Conservation (phyloP, 2,113 vertebrate species). For the Desmodus rotundus region DNA sequence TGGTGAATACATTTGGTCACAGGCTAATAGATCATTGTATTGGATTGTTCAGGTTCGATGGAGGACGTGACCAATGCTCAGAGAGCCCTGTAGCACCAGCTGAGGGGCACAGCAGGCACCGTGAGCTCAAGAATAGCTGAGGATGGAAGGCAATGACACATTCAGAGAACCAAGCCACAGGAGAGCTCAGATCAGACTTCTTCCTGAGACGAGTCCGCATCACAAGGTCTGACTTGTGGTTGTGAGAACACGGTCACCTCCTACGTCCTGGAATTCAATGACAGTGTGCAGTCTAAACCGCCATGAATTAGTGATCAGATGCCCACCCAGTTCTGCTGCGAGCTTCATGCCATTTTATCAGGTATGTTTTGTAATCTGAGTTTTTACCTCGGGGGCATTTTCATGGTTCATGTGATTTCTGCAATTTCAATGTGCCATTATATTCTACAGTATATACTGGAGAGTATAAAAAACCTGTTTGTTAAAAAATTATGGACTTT, state of each 20-base stretch:
- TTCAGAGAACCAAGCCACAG: fast-evolving
- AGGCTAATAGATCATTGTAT: no score
- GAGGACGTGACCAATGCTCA: fast-evolving
- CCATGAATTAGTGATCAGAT: neutral
- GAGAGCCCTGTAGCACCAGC: neutral
- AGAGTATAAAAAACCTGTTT: neutral
- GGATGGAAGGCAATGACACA: neutral
- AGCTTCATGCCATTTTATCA: neutral
- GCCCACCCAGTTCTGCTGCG: neutral
- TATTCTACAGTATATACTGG: neutral
- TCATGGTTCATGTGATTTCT: neutral
- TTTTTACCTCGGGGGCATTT: neutral
- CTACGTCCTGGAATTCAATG: neutral
- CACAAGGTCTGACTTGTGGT: neutral
- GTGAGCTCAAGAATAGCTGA: neutral
- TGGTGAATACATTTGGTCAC: neutral
- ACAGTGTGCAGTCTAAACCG: neutral
- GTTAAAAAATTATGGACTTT: neutral
- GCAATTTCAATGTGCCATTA: neutral
- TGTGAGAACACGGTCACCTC: neutral
- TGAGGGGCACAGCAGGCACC: neutral
- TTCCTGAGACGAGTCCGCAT: neutral
- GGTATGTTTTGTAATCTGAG: neutral
- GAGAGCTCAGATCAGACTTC: neutral
- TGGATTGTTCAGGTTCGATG: neutral